phyloP scores from a whole-genome alignment of 2,113 vertebrate genomes.

The human (Homo sapiens) region DNA sequence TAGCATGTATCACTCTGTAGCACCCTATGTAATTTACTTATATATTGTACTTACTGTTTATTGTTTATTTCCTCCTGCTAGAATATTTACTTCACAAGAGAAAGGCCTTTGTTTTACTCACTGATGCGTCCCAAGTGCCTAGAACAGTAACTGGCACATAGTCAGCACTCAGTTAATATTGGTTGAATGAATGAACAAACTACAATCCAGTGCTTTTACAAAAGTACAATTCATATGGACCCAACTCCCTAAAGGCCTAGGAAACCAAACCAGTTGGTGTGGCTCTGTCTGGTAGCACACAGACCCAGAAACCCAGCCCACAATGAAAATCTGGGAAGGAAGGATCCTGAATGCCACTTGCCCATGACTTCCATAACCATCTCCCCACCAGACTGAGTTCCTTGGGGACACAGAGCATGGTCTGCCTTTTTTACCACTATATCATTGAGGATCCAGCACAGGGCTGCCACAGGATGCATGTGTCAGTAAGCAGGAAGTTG shows the following conservation, averaged over 20 bases:
- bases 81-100: neutral
- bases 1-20: neutral
- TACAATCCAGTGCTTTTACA: neutral
- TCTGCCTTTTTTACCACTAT: neutral
- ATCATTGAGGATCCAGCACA: neutral
- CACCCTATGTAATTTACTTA: neutral
- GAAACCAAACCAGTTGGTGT: neutral
- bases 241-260: neutral
- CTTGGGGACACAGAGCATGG: neutral
- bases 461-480: neutral
- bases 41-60: neutral
- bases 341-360: neutral
- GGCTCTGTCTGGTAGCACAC: neutral
- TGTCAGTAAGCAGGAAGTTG: neutral
- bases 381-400: neutral
- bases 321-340: neutral
- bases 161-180: neutral
- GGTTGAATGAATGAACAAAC: neutral
- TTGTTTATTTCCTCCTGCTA: neutral
- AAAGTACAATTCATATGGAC: neutral
- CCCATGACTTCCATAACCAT: neutral
- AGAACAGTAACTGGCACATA: neutral
- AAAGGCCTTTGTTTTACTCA: neutral
- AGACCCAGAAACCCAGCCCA: neutral
- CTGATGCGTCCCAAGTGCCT: neutral